Evolutionary conservation across 2,888 invertebrate genomes (phyloP), one percentile per base, ranked within the genome.

Genomic region (Chrysolina americana): DNA sequence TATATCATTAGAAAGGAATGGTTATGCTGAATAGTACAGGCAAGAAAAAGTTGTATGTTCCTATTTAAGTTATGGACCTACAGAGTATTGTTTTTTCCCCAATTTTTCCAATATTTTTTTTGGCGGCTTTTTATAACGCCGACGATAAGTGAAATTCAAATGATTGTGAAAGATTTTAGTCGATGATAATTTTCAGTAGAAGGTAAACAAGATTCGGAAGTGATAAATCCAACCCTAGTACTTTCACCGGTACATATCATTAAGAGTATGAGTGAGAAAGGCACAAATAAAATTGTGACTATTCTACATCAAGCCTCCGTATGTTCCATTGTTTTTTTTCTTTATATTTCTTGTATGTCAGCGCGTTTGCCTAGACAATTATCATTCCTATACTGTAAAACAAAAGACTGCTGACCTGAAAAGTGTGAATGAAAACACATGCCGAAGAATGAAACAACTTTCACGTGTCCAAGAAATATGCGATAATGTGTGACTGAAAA

Each of bases 391-490:
- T 47, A 28, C 41, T 11, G 53, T 53, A 13, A 21, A 72, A 72
- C 63, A 68, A 68, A 72, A 63, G 50, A 64, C 64, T 50, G 53
- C 53, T 68, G 63, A 72, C 71, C 72, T 50, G 50, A 56, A 41
- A 50, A 48, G 66, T 62, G 59, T 23, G 48, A 19, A 41, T 68
- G 47, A 41, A 48, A 23, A n/a, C 23, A 62, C 47, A 44, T 36
- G 48, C 36, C 10, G 23, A 44, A 63, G 17, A 19, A 44, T 13
- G 21, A 13, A 36, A 44, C 36, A 65, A 44, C 65, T 65, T 65
- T 65, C 65, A 36, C 65, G 44, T 41, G 15, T n/a, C 4, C 4
- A 21, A 41, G 28, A 41, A 17, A 41, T 17, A 36, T 17, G n/a
- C n/a, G n/a, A n/a, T n/a, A n/a, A 63, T 63, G 63, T n/a, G 41